Evolutionary conservation across 2,113 vertebrate species (phyloP), one percentile per base, ranked within the genome.

Genomic region (Salvelinus namaycush): DNA sequence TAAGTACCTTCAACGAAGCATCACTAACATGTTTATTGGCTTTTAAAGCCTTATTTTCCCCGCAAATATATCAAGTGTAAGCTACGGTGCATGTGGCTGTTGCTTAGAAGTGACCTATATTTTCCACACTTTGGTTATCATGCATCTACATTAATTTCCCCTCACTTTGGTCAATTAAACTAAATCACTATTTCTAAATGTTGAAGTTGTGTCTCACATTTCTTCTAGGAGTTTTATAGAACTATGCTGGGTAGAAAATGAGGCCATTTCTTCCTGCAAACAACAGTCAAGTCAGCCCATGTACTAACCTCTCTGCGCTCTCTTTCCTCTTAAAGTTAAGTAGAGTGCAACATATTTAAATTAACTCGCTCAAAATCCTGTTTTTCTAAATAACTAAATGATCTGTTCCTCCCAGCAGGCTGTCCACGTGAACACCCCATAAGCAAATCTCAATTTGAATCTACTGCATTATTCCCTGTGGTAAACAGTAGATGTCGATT

Each of bases 141-240:
- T 87, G 83, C 79, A 87, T 89, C 82, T 90, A 67, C 80, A 89
- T 86, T 84, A 14, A 81, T 84, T 89, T 88, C 75, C 59, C 39
- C 67, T 86, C 76, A 83, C 83, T 89, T 90, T 84, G 79, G 79
- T 84, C 82, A 87, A 86, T 86, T 81, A 73, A 83, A 87, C 87
- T 72, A 81, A 79, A 85, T 83, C 67, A 83, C 70, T 86, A 79
- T 86, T 87, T 85, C 83, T 86, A 86, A 83, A 72, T 76, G 77
- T 70, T 73, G 68, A 78, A 73, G 66, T 72, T 77, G 78, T 70
- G 44, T 81, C 71, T 74, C 18, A 0, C 39, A 73, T 69, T 48
- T 69, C 77, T 79, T 81, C 78, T 68, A 88, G 59, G 66, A 81
- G 74, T 87, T 82, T 86, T 82, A 83, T 84, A 76, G 57, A 73